These are phyloP conservation scores for Synchiropus splendidus DNA, from an alignment of 2,113 vertebrate species.

Conservation along the genomic window DNA sequence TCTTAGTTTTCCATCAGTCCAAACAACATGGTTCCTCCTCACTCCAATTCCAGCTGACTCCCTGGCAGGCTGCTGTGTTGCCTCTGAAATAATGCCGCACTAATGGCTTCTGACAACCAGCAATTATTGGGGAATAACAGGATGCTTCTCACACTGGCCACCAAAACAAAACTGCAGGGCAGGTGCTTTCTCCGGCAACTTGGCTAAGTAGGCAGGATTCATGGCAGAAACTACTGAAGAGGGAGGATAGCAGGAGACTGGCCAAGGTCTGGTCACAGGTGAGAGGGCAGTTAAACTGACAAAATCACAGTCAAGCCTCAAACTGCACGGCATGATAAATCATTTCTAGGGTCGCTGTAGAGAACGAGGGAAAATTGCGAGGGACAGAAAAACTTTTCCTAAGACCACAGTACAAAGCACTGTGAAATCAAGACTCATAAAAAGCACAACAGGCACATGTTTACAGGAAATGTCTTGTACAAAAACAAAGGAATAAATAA, in stretches of 20 bases:
- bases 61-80: conserved; percentile 12
- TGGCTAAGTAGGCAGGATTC: conserved; percentile 19
- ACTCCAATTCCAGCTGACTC: conserved; percentile 35
- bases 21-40: conserved; percentile 23
- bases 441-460: too few relatives aligned
- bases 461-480: too few relatives aligned
- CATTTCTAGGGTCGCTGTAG: conserved; percentile 3
- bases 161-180: conserved; percentile 13
- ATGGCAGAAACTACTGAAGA: conserved; percentile 11
- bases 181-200: conserved; percentile 23
- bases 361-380: conserved; percentile 2
- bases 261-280: conserved; percentile 16
- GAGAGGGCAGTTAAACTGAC: conserved; percentile 2
- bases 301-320: conserved; percentile 17
- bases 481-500: too few relatives aligned
- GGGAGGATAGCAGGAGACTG: conserved; percentile 1
- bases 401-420: too few relatives aligned
- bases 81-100: conserved; percentile 39
- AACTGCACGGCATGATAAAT: conserved; percentile 6
- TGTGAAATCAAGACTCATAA: too few relatives aligned
- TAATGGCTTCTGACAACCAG: conserved; percentile 61
- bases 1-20: conserved; percentile 35
- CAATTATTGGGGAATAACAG: conserved; percentile 61
- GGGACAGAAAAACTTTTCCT: not conserved
- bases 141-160: conserved; percentile 19